Evolutionary conservation across 2,888 invertebrate species (phyloP).

Genomic region (Torymus texanus): DNA sequence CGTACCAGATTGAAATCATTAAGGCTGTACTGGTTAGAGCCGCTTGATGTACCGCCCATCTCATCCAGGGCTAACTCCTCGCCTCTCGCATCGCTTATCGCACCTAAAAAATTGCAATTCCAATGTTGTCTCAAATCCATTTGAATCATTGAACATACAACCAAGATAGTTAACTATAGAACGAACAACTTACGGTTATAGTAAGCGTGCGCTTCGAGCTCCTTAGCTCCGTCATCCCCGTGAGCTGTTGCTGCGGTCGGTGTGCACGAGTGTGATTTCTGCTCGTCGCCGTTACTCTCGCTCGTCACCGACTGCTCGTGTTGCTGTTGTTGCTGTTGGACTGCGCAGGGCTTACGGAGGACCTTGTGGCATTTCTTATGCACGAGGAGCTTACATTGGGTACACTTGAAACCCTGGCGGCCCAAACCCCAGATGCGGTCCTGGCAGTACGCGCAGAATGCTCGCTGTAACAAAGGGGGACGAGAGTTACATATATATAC

Average conservation of each 20-base stretch:
- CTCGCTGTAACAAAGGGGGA: conserved; percentile 81
- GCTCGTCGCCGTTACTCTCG: no score
- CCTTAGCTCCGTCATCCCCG: no score
- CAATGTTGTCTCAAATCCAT: no score
- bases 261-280: no score
- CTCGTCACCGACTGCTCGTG: conserved; percentile 67
- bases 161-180: no score
- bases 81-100: conserved; percentile 69
- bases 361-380: conserved; percentile 99
- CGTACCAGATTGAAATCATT: conserved; percentile 98
- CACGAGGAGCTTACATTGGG: conserved; percentile 97
- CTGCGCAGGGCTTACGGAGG: conserved; percentile 95
- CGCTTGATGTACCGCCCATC: conserved; percentile 82
- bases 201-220: no score
- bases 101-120: conserved; percentile 56
- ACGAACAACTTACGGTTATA: no score
- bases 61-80: conserved; percentile 72
- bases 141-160: no score
- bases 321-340: conserved; percentile 70
- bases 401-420: conserved; percentile 99
- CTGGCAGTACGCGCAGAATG: conserved; percentile 98
- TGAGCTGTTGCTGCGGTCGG: no score
- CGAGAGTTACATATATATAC: no score
- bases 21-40: conserved; percentile 85
- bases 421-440: conserved; percentile 99